phyloP scores from a whole-genome alignment of 1,140 invertebrate species.

The Frieseomelitta varia region DNA sequence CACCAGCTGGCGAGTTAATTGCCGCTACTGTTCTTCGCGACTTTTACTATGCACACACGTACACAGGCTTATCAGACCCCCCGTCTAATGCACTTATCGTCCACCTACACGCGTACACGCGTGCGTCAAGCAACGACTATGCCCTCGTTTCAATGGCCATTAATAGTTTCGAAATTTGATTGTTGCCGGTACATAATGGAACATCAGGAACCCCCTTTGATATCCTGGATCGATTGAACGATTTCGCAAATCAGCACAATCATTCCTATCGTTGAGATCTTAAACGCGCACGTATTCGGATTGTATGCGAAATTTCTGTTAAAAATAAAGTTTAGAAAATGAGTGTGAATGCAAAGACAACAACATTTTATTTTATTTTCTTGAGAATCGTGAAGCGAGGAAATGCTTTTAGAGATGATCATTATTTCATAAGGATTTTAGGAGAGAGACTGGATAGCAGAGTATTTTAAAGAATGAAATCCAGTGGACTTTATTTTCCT shows the following conservation, averaged over 20 bases:
- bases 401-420: background rate
- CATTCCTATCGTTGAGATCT: background rate
- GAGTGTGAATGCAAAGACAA: background rate
- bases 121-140: too few species aligned
- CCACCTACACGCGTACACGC: too few species aligned
- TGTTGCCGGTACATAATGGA: background rate
- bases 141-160: background rate
- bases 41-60: constrained; percentile 35
- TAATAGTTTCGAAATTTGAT: constrained; percentile 39
- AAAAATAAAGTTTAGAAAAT: background rate
- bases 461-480: background rate
- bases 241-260: background rate
- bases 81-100: constrained; percentile 22
- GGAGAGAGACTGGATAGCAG: background rate
- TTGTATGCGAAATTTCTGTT: background rate
- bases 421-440: background rate
- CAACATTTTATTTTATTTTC: background rate
- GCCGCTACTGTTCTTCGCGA: constrained; percentile 11
- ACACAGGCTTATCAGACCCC: constrained; percentile 7
- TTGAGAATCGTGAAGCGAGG: background rate
- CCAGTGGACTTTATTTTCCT: too few species aligned
- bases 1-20: constrained; percentile 37
- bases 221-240: background rate
- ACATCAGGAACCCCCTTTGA: background rate
- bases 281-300: background rate